Evolutionary conservation across 2,113 vertebrate species (phyloP).

Genomic region (Rhinopomastus cyanomelas): DNA sequence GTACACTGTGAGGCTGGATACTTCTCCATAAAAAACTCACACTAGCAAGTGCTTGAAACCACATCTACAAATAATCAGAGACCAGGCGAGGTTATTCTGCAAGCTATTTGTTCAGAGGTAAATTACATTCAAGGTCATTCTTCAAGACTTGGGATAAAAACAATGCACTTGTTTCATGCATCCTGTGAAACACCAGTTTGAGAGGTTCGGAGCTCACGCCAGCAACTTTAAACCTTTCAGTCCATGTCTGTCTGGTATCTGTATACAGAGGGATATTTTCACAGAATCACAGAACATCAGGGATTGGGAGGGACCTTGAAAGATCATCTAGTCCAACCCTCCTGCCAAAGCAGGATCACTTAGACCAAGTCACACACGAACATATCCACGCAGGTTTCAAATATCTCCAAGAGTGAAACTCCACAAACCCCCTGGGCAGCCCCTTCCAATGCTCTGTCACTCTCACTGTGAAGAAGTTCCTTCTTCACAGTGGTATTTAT

Average conservation of each 20-base stretch:
- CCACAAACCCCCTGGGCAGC: too few species aligned
- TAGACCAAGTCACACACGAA: too few species aligned
- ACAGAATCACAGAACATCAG: too few species aligned
- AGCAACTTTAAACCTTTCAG: neutral
- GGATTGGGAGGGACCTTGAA: too few species aligned
- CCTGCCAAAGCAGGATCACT: too few species aligned
- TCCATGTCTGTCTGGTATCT: neutral
- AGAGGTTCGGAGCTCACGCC: neutral
- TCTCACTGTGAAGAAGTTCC: too few species aligned
- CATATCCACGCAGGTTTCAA: too few species aligned
- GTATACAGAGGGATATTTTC: neutral
- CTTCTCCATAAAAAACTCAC: neutral
- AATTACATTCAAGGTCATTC: neutral
- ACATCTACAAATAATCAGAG: neutral
- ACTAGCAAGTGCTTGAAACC: neutral
- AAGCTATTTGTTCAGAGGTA: neutral
- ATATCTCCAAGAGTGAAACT: too few species aligned
- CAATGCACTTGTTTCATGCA: fast-evolving
- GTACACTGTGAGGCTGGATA: neutral
- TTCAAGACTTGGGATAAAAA: neutral
- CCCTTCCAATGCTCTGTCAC: too few species aligned
- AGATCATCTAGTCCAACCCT: too few species aligned
- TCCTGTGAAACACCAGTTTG: neutral
- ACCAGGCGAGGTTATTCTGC: neutral
- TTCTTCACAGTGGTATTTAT: too few species aligned